phyloP scores from a whole-genome alignment of 2,797 vertebrate genomes.

The Betta splendens region DNA sequence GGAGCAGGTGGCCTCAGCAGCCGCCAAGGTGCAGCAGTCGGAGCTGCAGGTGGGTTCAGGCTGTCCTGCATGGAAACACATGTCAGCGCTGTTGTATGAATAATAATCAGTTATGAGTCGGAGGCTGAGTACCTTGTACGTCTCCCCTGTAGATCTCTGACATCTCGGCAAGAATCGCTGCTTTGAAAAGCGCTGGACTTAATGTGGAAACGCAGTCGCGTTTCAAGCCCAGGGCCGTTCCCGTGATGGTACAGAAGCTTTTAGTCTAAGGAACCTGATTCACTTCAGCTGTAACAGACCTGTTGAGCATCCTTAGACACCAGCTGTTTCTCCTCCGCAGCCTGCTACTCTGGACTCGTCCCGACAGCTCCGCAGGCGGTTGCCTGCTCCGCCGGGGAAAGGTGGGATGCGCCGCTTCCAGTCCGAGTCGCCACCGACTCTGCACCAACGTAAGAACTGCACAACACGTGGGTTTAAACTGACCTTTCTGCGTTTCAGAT shows the following conservation, averaged over 20 bases:
- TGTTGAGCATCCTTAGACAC: background rate
- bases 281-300: too few species aligned
- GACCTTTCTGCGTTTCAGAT: conserved; percentile 23
- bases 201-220: conserved; percentile 74
- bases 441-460: too few species aligned
- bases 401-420: conserved; percentile 56
- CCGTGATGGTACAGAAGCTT: conserved; percentile 54
- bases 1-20: conserved; percentile 94
- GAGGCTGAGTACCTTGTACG: background rate
- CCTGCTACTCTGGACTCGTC: conserved; percentile 74
- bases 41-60: conserved; percentile 87
- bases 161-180: conserved; percentile 81
- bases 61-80: too few species aligned
- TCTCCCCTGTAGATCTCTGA: conserved; percentile 66
- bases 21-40: conserved; percentile 93
- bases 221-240: conserved; percentile 56
- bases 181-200: conserved; percentile 81
- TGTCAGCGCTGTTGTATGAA: too few species aligned
- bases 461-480: too few species aligned
- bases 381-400: conserved; percentile 77
- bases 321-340: conserved; percentile 39
- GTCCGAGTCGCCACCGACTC: too few species aligned
- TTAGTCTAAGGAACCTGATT: background rate
- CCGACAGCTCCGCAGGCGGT: conserved; percentile 70
- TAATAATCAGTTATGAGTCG: too few species aligned